These are phyloP conservation scores for Zaprionus nigranus DNA, from an alignment of 1,140 invertebrate genomes.

Conservation along the genomic window DNA sequence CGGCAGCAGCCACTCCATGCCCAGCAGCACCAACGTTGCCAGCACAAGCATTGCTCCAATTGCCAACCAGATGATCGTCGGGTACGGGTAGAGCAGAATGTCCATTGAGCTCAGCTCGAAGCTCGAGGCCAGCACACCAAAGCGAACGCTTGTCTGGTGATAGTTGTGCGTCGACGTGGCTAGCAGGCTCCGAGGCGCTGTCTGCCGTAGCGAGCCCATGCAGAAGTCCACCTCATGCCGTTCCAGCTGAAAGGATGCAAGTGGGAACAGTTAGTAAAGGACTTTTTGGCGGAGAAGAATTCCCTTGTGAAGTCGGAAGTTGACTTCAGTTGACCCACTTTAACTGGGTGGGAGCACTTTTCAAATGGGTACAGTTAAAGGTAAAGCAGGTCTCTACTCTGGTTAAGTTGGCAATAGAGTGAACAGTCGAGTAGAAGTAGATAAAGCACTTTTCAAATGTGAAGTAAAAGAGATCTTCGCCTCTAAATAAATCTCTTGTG, in stretches of 20 bases:
- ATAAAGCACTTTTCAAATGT: neutral
- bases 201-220: slow-evolving; percentile 58
- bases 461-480: too few relatives aligned
- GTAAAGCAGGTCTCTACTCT: too few relatives aligned
- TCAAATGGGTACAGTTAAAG: neutral
- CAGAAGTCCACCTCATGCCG: slow-evolving; percentile 51
- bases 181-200: slow-evolving; percentile 34
- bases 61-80: slow-evolving; percentile 50
- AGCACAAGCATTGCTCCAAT: slow-evolving; percentile 46
- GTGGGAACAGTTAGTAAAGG: neutral
- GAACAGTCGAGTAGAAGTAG: neutral
- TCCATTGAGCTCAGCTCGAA: slow-evolving; percentile 61
- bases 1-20: slow-evolving; percentile 35
- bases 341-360: neutral
- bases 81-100: slow-evolving; percentile 64
- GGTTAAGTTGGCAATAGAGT: neutral
- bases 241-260: slow-evolving; percentile 29
- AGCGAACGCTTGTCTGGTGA: slow-evolving; percentile 53
- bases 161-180: slow-evolving; percentile 63
- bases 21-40: slow-evolving; percentile 40
- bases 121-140: slow-evolving; percentile 44
- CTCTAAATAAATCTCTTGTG: too few relatives aligned
- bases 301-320: neutral
- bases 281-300: neutral
- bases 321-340: neutral